phyloP scores from a whole-genome alignment of 1,140 invertebrate genomes.

The Drosophila novamexicana region DNA sequence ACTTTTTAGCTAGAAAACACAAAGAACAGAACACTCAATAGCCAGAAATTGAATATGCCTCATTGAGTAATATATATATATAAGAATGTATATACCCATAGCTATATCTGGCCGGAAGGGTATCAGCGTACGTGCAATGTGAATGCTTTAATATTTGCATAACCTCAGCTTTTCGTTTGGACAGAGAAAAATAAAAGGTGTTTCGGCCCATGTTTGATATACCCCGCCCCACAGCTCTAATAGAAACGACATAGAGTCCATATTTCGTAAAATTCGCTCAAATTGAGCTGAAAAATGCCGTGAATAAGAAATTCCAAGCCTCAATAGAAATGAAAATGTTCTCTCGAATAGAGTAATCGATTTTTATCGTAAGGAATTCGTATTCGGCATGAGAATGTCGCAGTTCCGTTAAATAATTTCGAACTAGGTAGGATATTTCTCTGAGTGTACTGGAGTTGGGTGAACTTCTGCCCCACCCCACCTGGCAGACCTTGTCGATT shows the following conservation, averaged over 20 bases:
- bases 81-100: neutral
- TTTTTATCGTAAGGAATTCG: too few species aligned
- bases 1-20: slow-evolving; percentile 24
- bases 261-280: neutral
- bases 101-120: slow-evolving; percentile 23
- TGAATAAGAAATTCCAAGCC: too few species aligned
- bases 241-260: neutral
- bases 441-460: neutral
- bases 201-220: neutral
- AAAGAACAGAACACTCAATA: neutral
- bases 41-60: slow-evolving; percentile 1
- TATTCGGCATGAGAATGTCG: neutral
- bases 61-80: neutral
- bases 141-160: slow-evolving; percentile 53
- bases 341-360: too few species aligned
- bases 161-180: slow-evolving; percentile 21
- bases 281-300: too few species aligned
- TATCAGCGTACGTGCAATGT: slow-evolving; percentile 44
- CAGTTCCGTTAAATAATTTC: too few species aligned
- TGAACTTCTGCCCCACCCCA: too few species aligned
- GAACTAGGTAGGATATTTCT: neutral
- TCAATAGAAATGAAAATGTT: too few species aligned
- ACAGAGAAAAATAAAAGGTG: too few species aligned
- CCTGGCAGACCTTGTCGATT: slow-evolving; percentile 41
- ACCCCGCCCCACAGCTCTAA: neutral